Evolutionary conservation across 2,888 invertebrate genomes (phyloP), one percentile per base, ranked within the genome.

Genomic region (Agrilus biguttatus): DNA sequence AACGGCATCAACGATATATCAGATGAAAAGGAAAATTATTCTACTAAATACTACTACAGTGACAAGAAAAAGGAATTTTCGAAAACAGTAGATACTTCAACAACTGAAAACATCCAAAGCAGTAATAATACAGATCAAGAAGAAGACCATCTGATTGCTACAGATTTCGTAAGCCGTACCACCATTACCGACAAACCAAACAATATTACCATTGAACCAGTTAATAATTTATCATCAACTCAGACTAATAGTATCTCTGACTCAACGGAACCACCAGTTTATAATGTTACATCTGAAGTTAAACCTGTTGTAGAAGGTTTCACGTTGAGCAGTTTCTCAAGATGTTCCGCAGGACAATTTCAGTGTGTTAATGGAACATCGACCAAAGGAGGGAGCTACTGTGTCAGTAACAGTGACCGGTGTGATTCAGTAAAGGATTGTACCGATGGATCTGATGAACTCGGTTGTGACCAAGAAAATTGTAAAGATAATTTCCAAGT

Each of bases 401-500:
- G 77, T 53, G 71, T 77, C 8, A 60, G 66, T 39, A 56, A 65
- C 36, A 60, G 53, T 42, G 62, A 67, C 61, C 65, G 53, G 54
- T 77, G 77, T 48, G 76, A 78, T 56, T 73, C 75, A 0, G 68
- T 73, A 40, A 67, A 68, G 23, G 75, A 78, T 51, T 78, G 78
- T 51, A 71, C 70, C 0, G 78, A 78, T 54, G 74, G 71, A 21
- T 77, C 77, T 0, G 78, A 78, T 56, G 78, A 78, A 57, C 47
- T 65, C 8, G 68, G 71, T 13, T 78, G 78, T 54, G 59, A 66
- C 37, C 63, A 69, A 53, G 65, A 71, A 38, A 68, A 68, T n/a
- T 78, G 78, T 53, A 72, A 70, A 3, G 71, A 71, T 39, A 77
- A 76, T 49, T 77, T 75, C 63, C 69, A 72, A 54, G 67, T 67